A percentile compares a stretch with the other conserved stretches of the same genome.
Evolutionary conservation across 2,888 invertebrate species (phyloP).

Genomic region (Asteroscopus sphinx): DNA sequence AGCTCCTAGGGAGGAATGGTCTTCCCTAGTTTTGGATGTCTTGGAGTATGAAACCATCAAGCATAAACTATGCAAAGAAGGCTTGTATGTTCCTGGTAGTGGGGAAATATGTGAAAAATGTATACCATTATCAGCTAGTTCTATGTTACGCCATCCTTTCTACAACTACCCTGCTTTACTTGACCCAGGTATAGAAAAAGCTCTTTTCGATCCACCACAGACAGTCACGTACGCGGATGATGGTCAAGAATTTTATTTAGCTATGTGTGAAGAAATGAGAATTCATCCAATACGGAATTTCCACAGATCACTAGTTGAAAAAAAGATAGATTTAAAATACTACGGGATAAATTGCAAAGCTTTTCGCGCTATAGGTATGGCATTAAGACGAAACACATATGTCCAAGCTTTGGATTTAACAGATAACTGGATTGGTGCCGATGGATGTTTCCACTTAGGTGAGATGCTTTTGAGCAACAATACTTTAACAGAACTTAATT

Average conservation of each 20-base stretch:
- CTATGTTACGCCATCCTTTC: constrained; percentile 22
- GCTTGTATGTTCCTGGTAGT: constrained; percentile 71
- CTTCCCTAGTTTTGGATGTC: constrained; percentile 66
- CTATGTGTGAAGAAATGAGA: constrained; percentile 63
- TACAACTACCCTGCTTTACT: constrained; percentile 61
- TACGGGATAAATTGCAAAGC: constrained; percentile 62
- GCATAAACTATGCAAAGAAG: constrained; percentile 58
- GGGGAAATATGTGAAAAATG: constrained; percentile 75
- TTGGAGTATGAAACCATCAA: constrained; percentile 65
- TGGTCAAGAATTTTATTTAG: constrained; percentile 70
- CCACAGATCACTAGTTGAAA: constrained; percentile 59
- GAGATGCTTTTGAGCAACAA: constrained; percentile 62
- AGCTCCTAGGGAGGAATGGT: constrained; percentile 75
- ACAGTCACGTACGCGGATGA: constrained; percentile 62
- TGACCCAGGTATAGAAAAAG: constrained; percentile 68
- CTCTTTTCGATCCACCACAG: constrained; percentile 61
- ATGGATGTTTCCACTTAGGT: constrained; percentile 70
- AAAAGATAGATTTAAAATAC: constrained; percentile 63
- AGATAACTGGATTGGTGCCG: constrained; percentile 61
- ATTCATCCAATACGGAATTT: constrained; percentile 62
- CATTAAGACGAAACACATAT: constrained; percentile 59
- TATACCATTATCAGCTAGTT: constrained; percentile 71
- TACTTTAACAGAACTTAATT: constrained; percentile 60
- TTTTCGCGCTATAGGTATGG: constrained; percentile 64
- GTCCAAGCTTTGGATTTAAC: constrained; percentile 66